These are phyloP conservation scores for Eurystomus glaucurus DNA, from an alignment of 2,797 vertebrate species.

Conservation along the genomic window DNA sequence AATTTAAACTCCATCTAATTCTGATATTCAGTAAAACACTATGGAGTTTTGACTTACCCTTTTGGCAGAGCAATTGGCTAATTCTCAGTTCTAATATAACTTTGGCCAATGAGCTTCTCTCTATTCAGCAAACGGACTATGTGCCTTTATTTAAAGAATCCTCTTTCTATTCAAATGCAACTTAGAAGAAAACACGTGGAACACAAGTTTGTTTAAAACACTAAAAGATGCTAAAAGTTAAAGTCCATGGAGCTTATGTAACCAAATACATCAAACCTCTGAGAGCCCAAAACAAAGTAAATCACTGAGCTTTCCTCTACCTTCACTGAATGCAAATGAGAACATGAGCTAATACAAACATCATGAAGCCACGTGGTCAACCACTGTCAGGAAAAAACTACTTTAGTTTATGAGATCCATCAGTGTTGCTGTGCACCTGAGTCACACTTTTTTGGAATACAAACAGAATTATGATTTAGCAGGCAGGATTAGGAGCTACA, in stretches of 20 bases:
- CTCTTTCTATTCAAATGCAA: background rate
- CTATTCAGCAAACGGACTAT: background rate
- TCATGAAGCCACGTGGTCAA: background rate
- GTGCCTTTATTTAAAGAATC: background rate
- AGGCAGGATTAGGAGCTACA: background rate
- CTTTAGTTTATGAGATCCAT: background rate
- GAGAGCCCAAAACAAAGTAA: background rate
- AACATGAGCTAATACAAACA: background rate
- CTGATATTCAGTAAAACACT: background rate
- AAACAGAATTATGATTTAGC: background rate
- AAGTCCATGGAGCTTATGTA: background rate
- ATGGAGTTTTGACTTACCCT: background rate
- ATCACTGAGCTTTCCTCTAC: background rate
- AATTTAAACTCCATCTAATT: background rate
- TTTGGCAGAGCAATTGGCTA: background rate
- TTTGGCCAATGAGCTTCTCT: background rate
- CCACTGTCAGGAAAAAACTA: background rate
- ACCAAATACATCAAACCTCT: background rate
- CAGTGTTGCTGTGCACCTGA: background rate
- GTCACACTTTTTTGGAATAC: constrained; percentile 5
- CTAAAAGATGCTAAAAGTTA: background rate
- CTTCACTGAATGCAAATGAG: background rate
- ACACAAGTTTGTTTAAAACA: constrained; percentile 1
- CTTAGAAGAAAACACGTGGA: background rate
- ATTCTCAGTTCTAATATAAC: background rate